These are phyloP conservation scores for Vidua chalybeata DNA, from an alignment of 2,113 vertebrate genomes.

Conservation along the genomic window DNA sequence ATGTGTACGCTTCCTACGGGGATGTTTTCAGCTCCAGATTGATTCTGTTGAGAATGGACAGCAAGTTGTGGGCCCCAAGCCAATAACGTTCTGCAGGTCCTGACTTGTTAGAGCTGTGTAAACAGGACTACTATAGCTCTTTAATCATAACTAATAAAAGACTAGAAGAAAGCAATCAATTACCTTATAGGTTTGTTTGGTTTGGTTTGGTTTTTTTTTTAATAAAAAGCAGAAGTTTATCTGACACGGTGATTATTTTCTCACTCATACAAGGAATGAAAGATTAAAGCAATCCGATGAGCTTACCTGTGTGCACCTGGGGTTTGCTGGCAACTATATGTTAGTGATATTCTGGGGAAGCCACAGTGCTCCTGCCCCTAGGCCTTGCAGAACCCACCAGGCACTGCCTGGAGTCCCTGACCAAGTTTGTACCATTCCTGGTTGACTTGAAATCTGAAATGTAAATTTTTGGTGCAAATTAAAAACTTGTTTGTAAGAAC, in stretches of 20 bases:
- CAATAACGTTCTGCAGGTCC: slow-evolving; percentile 73
- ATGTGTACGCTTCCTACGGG: slow-evolving; percentile 55
- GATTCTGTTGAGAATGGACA: slow-evolving; percentile 69
- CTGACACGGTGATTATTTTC: slow-evolving; percentile 4
- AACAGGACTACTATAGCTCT: slow-evolving; percentile 66
- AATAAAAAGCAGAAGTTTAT: slow-evolving; percentile 57
- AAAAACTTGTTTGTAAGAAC: slow-evolving; percentile 56
- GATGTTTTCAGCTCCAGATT: slow-evolving; percentile 71
- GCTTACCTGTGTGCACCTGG: background rate
- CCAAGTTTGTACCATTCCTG: background rate
- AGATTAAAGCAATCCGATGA: background rate
- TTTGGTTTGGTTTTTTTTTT: background rate
- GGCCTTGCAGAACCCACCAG: background rate
- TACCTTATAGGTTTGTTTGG: slow-evolving; percentile 48
- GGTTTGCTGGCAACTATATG: background rate
- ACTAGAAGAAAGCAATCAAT: slow-evolving; percentile 69
- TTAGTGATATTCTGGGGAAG: background rate
- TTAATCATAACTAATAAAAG: slow-evolving; percentile 75
- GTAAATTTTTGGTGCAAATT: slow-evolving; percentile 62
- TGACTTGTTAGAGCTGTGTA: slow-evolving; percentile 75
- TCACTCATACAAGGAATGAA: background rate
- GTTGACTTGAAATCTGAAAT: slow-evolving; percentile 46
- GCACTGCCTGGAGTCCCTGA: background rate
- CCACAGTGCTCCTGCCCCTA: background rate
- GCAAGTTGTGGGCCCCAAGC: slow-evolving; percentile 63